Evolutionary conservation across 2,888 invertebrate genomes (phyloP), one percentile per base, ranked within the genome.

Genomic region (Andrena marginata): DNA sequence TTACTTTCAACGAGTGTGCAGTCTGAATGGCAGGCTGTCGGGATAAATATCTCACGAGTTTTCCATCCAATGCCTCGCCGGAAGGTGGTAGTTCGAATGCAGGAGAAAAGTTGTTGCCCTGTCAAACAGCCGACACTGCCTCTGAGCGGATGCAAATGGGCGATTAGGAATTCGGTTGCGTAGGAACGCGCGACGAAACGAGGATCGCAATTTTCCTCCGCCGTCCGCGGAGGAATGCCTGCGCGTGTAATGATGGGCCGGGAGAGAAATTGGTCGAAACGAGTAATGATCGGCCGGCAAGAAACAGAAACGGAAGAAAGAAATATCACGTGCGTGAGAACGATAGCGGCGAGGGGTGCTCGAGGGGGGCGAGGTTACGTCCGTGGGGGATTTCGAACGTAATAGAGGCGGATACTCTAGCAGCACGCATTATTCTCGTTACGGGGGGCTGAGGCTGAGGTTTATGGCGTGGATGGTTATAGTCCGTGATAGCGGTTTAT

Each of bases 351-450:
- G 63, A 48, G 56, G 49, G 48, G 54, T 56, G 26, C 23, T 10
- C 23, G 56, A 10, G 35, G 54, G 54, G 69, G 62, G 59, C 31
- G 68, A 78, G 76, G 20, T 77, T 77, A 77, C 81, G 86, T 89
- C 89, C 85, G 85, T 83, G 80, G 87, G 89, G 89, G 89, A 91
- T 91, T 91, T 91, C 89, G 89, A 91, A 89, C 82, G 88, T 90
- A 90, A 90, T 90, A 90, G 89, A 89, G 84, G 88, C 85, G 88
- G 90, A 90, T 90, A 89, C 88, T 87, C 80, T 72, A 84, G 79
- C 84, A 76, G 86, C 89, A 90, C 90, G 90, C 91, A 91, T 92
- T 92, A 90, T 91, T 91, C 91, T 90, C 90, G 91, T 90, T 90
- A 91, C 85, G 85, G 80, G 82, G 77, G 82, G 75, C 73, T 82